phyloP scores from a whole-genome alignment of 1,140 invertebrate genomes.

The Bacillus rossius region DNA sequence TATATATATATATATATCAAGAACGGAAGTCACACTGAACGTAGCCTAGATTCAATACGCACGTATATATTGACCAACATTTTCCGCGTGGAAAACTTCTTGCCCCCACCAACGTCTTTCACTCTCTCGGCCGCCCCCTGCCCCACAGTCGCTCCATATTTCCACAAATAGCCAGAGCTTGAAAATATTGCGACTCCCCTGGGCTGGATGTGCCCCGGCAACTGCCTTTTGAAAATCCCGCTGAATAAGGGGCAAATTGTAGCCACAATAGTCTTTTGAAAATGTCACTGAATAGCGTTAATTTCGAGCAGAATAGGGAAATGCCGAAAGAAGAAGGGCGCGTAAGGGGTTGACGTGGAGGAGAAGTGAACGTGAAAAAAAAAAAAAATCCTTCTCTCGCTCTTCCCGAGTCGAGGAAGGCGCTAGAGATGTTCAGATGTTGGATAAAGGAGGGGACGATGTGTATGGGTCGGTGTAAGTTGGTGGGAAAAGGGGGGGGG shows the following conservation, averaged over 20 bases:
- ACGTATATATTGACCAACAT: background rate
- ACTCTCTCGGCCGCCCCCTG: background rate
- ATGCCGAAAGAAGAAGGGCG: slow-evolving; percentile 5
- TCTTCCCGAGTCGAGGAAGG: background rate
- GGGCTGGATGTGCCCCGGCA: background rate
- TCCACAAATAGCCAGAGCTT: slow-evolving; percentile 16
- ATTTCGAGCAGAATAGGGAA: slow-evolving; percentile 21
- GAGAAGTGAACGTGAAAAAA: background rate
- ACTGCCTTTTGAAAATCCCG: slow-evolving; percentile 18
- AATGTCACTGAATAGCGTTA: slow-evolving; percentile 23
- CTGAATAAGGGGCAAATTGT: slow-evolving; percentile 21
- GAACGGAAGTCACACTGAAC: too few species aligned
- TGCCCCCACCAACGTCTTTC: background rate
- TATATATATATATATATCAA: too few species aligned
- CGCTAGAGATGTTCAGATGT: background rate
- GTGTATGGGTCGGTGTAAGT: too few species aligned
- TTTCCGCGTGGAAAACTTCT: background rate
- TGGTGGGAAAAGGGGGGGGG: too few species aligned
- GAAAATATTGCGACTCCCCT: slow-evolving; percentile 11
- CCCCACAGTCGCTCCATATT: background rate
- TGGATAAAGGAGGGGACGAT: background rate
- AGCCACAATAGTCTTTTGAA: slow-evolving; percentile 22
- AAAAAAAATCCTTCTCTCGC: too few species aligned
- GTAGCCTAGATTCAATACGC: too few species aligned
- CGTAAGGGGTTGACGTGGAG: background rate